phyloP scores from a whole-genome alignment of 2,113 vertebrate species.

The Paralichthys olivaceus region DNA sequence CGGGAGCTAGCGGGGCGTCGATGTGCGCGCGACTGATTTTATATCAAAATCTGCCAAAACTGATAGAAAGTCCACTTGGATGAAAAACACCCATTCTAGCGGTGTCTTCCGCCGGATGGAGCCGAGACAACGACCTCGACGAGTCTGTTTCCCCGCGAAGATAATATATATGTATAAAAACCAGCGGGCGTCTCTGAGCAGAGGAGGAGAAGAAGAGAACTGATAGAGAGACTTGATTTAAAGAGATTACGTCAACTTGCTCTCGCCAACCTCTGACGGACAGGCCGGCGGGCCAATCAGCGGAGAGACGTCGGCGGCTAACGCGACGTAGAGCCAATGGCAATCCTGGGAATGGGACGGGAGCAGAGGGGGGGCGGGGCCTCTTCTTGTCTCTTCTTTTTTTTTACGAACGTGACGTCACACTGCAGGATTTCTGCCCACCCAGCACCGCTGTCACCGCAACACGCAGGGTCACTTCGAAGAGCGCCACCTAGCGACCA shows the following conservation, averaged over 20 bases:
- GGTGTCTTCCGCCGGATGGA: conserved; percentile 59
- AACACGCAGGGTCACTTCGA: conserved; percentile 32
- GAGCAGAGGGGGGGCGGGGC: conserved; percentile 10
- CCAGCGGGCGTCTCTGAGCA: conserved; percentile 56
- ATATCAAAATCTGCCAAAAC: conserved; percentile 74
- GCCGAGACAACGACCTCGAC: conserved; percentile 11
- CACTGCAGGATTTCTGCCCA: conserved; percentile 84
- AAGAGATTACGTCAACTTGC: conserved; percentile 86
- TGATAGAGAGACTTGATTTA: conserved; percentile 81
- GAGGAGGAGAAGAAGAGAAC: conserved; percentile 64
- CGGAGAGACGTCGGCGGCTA: conserved; percentile 18
- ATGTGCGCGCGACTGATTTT: conserved; percentile 52
- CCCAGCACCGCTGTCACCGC: conserved; percentile 33
- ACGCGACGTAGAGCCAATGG: conserved; percentile 63
- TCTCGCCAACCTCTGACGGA: conserved; percentile 55
- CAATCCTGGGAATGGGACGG: neutral
- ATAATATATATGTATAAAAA: conserved; percentile 8
- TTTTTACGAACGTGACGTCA: conserved; percentile 78
- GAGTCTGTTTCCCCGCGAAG: conserved; percentile 43
- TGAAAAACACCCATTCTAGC: conserved; percentile 81
- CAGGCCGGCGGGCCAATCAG: conserved; percentile 61
- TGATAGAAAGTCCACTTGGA: conserved; percentile 64
- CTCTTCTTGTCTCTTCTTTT: neutral
- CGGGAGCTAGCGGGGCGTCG: conserved; percentile 67
- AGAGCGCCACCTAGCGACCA: conserved; percentile 66